Conservation (phyloP, 2,797 vertebrate genomes). For the Xiphorhynchus erythropygius region DNA sequence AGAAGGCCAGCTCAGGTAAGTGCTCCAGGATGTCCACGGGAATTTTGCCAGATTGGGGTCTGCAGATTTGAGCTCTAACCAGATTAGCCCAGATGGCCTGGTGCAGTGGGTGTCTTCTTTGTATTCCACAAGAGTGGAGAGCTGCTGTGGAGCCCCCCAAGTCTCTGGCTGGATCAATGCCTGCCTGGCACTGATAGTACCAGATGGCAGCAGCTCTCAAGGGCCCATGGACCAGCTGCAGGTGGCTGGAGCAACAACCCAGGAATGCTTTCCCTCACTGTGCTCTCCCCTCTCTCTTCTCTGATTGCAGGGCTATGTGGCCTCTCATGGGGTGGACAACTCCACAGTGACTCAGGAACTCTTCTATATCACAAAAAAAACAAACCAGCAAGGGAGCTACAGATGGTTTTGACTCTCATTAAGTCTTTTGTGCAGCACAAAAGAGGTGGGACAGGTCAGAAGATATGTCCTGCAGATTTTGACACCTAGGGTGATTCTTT, state of each 20-base stretch:
- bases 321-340: neutral
- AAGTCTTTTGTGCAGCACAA: neutral
- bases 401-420: constrained; percentile 1
- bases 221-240: neutral
- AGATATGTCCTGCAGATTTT: neutral
- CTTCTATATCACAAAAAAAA: neutral
- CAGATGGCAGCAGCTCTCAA: neutral
- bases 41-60: neutral
- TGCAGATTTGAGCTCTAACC: neutral
- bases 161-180: neutral
- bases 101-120: neutral
- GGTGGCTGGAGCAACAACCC: neutral
- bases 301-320: neutral
- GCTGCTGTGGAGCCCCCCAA: neutral
- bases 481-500: neutral
- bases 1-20: neutral
- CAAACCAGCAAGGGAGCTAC: neutral
- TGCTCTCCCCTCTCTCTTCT: neutral
- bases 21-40: neutral
- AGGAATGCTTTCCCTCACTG: neutral
- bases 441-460: neutral
- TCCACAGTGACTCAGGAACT: neutral
- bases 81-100: neutral
- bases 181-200: neutral
- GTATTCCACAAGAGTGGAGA: neutral